A percentile compares a stretch with the other conserved stretches of the same genome.
phyloP scores from a whole-genome alignment of 2,113 vertebrate species.

The Anolis sagrei region DNA sequence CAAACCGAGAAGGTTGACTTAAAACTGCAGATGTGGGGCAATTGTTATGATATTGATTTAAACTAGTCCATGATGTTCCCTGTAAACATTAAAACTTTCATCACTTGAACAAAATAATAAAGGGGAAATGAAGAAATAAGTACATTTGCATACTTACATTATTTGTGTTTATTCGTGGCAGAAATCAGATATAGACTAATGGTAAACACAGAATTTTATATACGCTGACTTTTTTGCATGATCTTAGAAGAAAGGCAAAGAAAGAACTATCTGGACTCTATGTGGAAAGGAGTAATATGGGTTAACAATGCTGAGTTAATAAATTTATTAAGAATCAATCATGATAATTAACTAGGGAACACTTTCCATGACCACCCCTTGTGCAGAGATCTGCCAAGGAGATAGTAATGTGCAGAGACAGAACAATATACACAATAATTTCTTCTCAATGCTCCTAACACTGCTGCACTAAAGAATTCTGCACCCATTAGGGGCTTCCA shows the following conservation, averaged over 20 bases:
- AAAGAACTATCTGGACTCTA: too few relatives aligned
- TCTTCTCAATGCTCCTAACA: neutral
- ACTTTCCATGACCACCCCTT: neutral
- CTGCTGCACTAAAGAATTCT: neutral
- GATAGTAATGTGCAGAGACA: neutral
- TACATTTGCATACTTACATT: neutral
- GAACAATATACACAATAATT: neutral
- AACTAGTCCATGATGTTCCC: too few relatives aligned
- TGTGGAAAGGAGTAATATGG: too few relatives aligned
- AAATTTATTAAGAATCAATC: neutral
- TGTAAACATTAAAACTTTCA: neutral
- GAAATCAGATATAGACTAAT: neutral
- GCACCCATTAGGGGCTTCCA: too few relatives aligned
- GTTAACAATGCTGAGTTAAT: neutral
- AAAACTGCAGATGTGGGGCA: neutral
- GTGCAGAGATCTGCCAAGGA: too few relatives aligned
- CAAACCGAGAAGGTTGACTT: neutral
- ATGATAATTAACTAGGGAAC: neutral
- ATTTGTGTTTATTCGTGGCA: neutral
- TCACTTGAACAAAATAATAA: neutral
- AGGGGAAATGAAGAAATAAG: neutral
- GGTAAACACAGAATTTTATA: neutral
- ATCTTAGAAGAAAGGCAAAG: neutral
- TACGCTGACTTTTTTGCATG: neutral
- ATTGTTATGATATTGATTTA: neutral